Conservation (phyloP, 35 echinoderm and acorn worm species). For the Ophioderma brevispina region DNA sequence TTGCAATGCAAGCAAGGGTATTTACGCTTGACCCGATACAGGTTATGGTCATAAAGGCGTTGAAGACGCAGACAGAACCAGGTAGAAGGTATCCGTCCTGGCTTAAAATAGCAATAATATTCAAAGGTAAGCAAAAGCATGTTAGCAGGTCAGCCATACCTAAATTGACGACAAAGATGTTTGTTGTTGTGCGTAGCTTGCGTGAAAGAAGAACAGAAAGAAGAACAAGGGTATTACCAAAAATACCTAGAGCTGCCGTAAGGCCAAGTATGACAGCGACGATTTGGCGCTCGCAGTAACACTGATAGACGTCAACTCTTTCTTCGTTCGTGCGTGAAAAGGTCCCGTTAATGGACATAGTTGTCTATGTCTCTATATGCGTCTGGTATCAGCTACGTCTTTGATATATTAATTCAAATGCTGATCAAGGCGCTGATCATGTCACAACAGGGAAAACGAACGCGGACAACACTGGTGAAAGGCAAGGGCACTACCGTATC, state of each 20-base stretch:
- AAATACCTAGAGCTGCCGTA: not conserved
- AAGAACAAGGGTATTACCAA: not conserved
- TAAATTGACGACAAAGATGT: not conserved
- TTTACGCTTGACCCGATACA: conserved; percentile 22
- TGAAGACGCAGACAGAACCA: not conserved
- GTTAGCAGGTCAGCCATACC: not conserved
- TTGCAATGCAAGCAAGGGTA: conserved; percentile 34
- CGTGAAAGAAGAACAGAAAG: not conserved
- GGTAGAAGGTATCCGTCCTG: not conserved
- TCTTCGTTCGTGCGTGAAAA: no score
- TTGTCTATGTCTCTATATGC: no score
- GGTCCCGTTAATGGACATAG: no score
- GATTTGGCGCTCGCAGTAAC: not conserved
- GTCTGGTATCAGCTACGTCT: no score
- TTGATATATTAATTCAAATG: no score
- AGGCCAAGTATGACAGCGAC: not conserved
- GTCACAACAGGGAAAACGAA: no score
- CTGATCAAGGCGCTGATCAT: no score
- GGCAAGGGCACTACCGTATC: no score
- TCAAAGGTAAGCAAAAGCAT: not conserved
- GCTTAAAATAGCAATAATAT: not conserved
- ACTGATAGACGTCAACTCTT: not conserved
- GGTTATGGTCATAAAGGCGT: not conserved
- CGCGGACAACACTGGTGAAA: no score
- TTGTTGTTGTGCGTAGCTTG: not conserved